Evolutionary conservation across 2,797 vertebrate genomes (phyloP), one percentile per base, ranked within the genome.

Genomic region (Phataginus tricuspis): DNA sequence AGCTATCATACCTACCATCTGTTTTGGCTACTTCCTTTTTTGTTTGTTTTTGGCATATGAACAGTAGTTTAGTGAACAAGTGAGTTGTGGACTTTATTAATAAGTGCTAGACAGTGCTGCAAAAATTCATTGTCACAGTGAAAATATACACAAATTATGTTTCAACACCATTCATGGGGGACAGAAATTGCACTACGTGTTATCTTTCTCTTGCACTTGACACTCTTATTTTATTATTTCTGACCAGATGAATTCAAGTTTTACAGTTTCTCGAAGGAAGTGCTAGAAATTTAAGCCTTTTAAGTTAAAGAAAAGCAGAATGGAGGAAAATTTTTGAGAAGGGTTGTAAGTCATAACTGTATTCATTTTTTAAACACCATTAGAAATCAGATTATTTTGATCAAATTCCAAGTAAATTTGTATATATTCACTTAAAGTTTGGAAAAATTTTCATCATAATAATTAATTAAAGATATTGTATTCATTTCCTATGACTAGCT

Each of bases 81-180:
- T 96, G 71, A 96, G 94, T 95, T 45, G 86, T 92, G 39, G 75
- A 91, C 53, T 97, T 45, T 94, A 95, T 94, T 96, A 97, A 95
- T 91, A 94, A 45, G 11, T 57, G 92, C 59, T 9, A 94, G 57
- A 59, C 6, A 79, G 18, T 69, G 82, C 61, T 96, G 0, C 21
- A 96, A 96, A 93, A 96, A 90, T 34, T 59, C 61, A 94, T 95
- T 90, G 51, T 45, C 15, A 95, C 13, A 57, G 37, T 93, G 79
- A 83, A 42, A 96, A 75, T 77, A 61, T 19, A 88, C 5, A 93
- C 8, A 95, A 11, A 27, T 88, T 88, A 11, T 83, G 59, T 96
- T 97, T 94, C 89, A 93, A 12, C 10, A 97, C 82, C 69, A 93
- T 1, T 91, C 7, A 55, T 0, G 64, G 55, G 23, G 49, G 68